phyloP scores from a whole-genome alignment of 1,140 invertebrate species.

The Diuraphis noxia region DNA sequence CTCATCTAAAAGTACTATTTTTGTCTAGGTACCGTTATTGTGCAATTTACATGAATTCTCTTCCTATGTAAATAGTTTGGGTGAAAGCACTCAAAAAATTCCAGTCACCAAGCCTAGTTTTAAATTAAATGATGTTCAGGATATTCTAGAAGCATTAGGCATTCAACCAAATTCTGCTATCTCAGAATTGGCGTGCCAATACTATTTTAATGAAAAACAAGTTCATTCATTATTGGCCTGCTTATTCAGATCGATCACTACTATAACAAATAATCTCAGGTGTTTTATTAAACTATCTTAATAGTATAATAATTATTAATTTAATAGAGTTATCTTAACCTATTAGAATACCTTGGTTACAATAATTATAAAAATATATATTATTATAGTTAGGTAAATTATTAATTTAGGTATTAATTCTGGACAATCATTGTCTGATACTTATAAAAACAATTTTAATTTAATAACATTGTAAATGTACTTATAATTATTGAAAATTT shows the following conservation, averaged over 20 bases:
- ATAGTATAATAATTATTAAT: not conserved
- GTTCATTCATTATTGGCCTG: not conserved
- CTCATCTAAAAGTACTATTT: not conserved
- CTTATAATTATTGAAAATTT: not conserved
- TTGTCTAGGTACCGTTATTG: conserved; percentile 25
- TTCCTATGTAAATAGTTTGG: not conserved
- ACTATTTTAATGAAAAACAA: conserved; percentile 28
- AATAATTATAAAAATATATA: no score
- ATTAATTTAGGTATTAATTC: no score
- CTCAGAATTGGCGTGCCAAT: not conserved
- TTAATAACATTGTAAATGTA: no score
- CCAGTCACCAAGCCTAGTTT: not conserved
- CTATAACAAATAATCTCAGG: not conserved
- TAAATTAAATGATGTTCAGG: not conserved
- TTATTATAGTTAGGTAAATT: no score
- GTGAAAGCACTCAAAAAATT: no score
- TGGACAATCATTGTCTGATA: no score
- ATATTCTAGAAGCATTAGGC: conserved; percentile 30
- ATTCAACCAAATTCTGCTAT: not conserved
- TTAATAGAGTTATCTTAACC: no score
- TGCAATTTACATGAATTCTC: not conserved
- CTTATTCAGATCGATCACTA: not conserved
- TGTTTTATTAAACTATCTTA: not conserved
- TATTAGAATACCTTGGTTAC: no score
- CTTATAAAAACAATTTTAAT: no score